Evolutionary conservation across 1,140 invertebrate species (phyloP).

Genomic region (Adelges cooleyi): DNA sequence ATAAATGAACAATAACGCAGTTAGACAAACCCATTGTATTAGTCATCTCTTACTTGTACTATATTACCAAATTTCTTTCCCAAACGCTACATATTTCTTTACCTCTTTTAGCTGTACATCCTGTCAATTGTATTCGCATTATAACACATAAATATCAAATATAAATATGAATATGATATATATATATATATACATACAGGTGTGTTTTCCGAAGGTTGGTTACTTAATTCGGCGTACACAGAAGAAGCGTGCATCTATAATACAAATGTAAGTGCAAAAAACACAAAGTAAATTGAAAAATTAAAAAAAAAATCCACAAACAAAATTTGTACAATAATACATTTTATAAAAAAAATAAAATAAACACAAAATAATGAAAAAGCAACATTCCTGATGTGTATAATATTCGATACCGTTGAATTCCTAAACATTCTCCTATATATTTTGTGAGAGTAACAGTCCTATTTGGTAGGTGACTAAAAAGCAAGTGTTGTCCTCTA

Average conservation of each 20-base stretch:
- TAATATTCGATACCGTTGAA: no score
- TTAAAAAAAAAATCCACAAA: background rate
- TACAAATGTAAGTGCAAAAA: conserved; percentile 9
- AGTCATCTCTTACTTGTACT: conserved; percentile 22
- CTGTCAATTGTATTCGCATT: conserved; percentile 8
- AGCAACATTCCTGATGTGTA: no score
- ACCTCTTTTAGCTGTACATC: conserved; percentile 23
- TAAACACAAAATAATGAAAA: background rate
- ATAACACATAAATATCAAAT: background rate
- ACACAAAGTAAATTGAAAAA: background rate
- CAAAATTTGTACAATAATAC: no score
- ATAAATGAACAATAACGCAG: background rate
- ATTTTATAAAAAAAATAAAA: background rate
- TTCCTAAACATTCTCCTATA: no score
- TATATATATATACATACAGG: conserved; percentile 15
- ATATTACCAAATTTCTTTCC: background rate
- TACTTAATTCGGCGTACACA: background rate
- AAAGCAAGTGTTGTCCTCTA: no score
- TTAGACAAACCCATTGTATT: no score
- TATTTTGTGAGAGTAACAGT: no score
- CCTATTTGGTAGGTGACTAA: no score
- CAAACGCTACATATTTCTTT: background rate
- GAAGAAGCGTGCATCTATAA: conserved; percentile 11
- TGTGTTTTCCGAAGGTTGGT: conserved; percentile 1
- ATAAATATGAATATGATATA: background rate